Evolutionary conservation across 2,888 invertebrate species (phyloP).

Genomic region (Mythimna albipuncta): DNA sequence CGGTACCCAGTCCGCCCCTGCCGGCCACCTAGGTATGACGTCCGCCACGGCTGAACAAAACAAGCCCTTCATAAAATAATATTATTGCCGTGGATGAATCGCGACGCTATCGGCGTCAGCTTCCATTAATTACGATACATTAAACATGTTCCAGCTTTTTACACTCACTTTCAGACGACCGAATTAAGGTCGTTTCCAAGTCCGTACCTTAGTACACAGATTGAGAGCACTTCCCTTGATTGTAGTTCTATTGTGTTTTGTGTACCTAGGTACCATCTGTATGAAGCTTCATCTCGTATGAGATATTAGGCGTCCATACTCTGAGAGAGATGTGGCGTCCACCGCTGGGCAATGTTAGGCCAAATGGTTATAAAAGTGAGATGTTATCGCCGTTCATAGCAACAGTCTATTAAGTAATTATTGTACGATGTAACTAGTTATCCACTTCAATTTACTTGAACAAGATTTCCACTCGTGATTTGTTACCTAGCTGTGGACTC

Average conservation of each 20-base stretch:
- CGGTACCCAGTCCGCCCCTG: conserved; percentile 69
- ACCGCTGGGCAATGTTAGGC: neutral
- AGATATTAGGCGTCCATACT: conserved; percentile 14
- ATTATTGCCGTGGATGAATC: conserved; percentile 78
- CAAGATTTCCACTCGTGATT: conserved; percentile 2
- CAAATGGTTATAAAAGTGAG: neutral
- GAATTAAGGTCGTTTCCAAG: conserved; percentile 66
- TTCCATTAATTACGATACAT: conserved; percentile 83
- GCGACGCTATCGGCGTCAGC: conserved; percentile 75
- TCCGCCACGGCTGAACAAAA: conserved; percentile 70
- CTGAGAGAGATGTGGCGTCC: neutral
- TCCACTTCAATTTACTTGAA: neutral
- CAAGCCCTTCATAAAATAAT: conserved; percentile 78
- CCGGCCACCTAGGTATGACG: conserved; percentile 63
- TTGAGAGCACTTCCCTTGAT: conserved; percentile 62
- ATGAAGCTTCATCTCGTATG: conserved; percentile 7
- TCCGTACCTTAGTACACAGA: conserved; percentile 61
- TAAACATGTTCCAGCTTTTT: conserved; percentile 77
- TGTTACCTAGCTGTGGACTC: neutral
- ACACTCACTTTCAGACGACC: conserved; percentile 45
- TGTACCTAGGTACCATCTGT: conserved; percentile 34
- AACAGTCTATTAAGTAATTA: conserved; percentile 2
- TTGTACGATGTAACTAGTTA: neutral
- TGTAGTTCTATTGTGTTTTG: conserved; percentile 54
- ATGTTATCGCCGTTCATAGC: neutral